Base-by-base conservation (phyloP, 2,888 invertebrate species). In the Eupeodes latifasciatus region DNA sequence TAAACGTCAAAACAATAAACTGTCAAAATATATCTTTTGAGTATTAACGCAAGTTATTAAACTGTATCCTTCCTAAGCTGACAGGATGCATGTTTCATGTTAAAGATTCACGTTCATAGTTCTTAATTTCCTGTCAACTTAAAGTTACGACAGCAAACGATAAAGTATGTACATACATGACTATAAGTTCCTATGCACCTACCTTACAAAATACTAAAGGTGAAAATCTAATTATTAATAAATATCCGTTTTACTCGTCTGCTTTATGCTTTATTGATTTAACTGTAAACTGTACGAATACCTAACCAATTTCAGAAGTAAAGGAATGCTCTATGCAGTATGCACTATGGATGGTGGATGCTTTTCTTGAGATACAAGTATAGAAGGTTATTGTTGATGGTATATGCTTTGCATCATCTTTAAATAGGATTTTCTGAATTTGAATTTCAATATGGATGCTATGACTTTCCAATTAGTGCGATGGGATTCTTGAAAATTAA, bases 191-290 rank as follows among this genome's bases (percentile, higher is more conserved):
- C 59, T 55, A 53, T 14, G 2, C 12, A 34, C 2, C 27, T 27
- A 27, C 27, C 27, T 2, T 27, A 3, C 27, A 27, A 27, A 27
- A 27, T 2, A 1, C 14, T 34, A 9, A 14, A 67, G 51, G 44
- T 61, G 59, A 34, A 51, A 69, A 75, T 75, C 67, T 61, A 67
- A 81, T 81, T 75, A 76, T 61, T 44, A 75, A 61, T 75, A 75
- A 75, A 69, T 75, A 75, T 75, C 75, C 67, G 81, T 11, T 76
- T 34, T 47, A 14, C 12, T 69, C 69, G 12, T 40, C 14, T 12
- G 11, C 14, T 78, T 47, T 57, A 59, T 72, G 59, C 44, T 66
- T 69, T 53, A 69, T 53, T 69, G 69, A 69, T 53, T 34, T 34
- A 67, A 36, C 36, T 4, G 19, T 16, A 55, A 27, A 19, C 0